Base-by-base conservation (phyloP, 2,888 invertebrate genomes). In the Clanis bilineata region DNA sequence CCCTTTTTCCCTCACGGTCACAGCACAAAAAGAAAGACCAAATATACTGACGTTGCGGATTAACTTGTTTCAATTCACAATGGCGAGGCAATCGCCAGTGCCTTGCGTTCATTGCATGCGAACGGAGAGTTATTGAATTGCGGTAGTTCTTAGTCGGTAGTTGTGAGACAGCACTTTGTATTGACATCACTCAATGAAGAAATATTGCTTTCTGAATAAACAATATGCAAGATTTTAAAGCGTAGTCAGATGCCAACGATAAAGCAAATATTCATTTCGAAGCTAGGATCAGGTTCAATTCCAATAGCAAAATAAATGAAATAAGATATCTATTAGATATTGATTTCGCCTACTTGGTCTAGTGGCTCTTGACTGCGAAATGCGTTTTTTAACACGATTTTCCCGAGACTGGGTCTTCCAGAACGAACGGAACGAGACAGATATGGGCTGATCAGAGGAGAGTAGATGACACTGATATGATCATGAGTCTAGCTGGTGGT, bases 41-140 rank as follows among this genome's bases (percentile, higher is more conserved):
- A 32, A 9, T 7, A 32, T 32, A 32, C 9, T 32, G 36, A 23
- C 22, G n/a, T 55, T 12, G 18, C 21, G 21, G 38, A 38, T 36
- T 38, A 55, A 38, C 18, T 21, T 36, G 55, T 10, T 6, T 5
- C 22, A 10, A 39, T 36, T 23, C 23, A n/a, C 55, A 56, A 56
- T 38, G 21, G 1, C 28, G 6, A 28, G 1, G 15, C 22, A 56
- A 22, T 47, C 72, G 79, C 68, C 63, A 45, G 32, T 80, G 57
- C 62, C 78, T 83, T 84, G 73, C 72, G 65, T 23, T 59, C 60
- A 65, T 64, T 78, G 77, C 80, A 79, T 70, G 73, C 63, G 66
- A 62, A 73, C 72, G 72, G 69, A 68, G 69, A 71, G 79, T 85
- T 88, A 86, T 88, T 87, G 83, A 85, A 83, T 83, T 81, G 88